A percentile compares a stretch with the other conserved stretches of the same genome.
Evolutionary conservation across 2,797 vertebrate genomes (phyloP).

Genomic region (Crenichthys baileyi): DNA sequence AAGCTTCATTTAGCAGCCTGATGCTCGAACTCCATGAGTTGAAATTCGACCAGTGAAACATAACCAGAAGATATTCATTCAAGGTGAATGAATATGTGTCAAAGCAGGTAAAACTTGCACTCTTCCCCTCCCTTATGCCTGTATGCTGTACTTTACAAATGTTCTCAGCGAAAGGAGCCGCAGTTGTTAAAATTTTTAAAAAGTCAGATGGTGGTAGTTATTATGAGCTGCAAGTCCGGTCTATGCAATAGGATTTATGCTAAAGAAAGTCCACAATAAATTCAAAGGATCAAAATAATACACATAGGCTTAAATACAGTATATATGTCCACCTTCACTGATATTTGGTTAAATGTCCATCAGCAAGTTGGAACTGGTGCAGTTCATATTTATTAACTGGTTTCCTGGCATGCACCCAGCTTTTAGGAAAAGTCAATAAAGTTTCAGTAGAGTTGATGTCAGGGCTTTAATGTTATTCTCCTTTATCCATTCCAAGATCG

Average conservation of each 20-base stretch:
- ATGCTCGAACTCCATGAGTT: not conserved
- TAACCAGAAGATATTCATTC: not conserved
- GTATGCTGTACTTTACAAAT: conserved; percentile 15
- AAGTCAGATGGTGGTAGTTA: not conserved
- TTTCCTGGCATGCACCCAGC: too few relatives aligned
- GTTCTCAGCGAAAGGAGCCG: conserved; percentile 34
- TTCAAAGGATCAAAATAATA: too few relatives aligned
- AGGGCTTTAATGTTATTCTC: not conserved
- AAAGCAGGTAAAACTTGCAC: conserved; percentile 17
- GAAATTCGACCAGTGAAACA: not conserved
- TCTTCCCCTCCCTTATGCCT: conserved; percentile 17
- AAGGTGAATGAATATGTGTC: conserved; percentile 9
- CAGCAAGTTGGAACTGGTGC: too few relatives aligned
- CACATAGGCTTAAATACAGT: too few relatives aligned
- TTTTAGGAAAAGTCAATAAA: not conserved
- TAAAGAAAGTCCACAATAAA: too few relatives aligned
- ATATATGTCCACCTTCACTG: too few relatives aligned
- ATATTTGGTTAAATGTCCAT: too few relatives aligned
- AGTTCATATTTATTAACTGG: too few relatives aligned
- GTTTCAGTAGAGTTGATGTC: not conserved
- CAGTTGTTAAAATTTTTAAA: conserved; percentile 39
- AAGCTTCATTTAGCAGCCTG: not conserved
- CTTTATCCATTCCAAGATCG: not conserved
- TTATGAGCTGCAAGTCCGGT: not conserved
- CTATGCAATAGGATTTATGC: not conserved